Evolutionary conservation across 2,888 invertebrate species (phyloP), one percentile per base, ranked within the genome.

Genomic region (Elgonia sp.): DNA sequence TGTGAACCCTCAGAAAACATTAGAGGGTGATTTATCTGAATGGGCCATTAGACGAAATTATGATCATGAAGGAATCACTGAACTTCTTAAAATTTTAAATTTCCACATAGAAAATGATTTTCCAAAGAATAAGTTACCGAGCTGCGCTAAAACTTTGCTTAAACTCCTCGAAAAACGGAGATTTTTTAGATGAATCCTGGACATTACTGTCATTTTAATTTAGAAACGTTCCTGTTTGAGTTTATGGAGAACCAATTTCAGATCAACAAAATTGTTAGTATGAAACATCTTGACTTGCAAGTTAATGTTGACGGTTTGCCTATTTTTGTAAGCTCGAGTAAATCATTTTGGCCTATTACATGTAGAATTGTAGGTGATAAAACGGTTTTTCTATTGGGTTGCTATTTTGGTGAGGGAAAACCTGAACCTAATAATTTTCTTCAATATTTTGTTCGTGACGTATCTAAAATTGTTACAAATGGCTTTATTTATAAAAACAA

Each of bases 391-490:
- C 39, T 84, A 46, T 40, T 90, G 60, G 90, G 89, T 57, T 60
- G 88, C 40, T 90, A 87, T 87, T 69, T 77, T 84, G 91, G 90
- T 14, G 12, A 84, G 21, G 79, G 53, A 20, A 91, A 91, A 88
- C 91, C 91, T 21, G 77, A 86, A 82, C 29, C 80, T 14, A 86
- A 89, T 55, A 50, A 88, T 20, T 91, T 85, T 83, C 83, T 91
- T 14, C 21, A 79, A 69, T 73, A 87, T 77, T 91, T 91, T 84
- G 87, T 91, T 29, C 39, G 69, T 39, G 91, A 91, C 18, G 16
- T 72, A 18, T 20, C 20, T 8, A 10, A 72, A 40, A 18, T 55
- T 80, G 79, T 81, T 40, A 76, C 55, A 46, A 57, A 88, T 37
- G 20, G 57, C 6, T 57, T 72, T n/a, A 39, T 60, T 20, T 72